Percentiles rank a stretch among this genome's conserved stretches.
phyloP scores from a whole-genome alignment of 2,888 invertebrate genomes.

The Ypsolopha scabrella region DNA sequence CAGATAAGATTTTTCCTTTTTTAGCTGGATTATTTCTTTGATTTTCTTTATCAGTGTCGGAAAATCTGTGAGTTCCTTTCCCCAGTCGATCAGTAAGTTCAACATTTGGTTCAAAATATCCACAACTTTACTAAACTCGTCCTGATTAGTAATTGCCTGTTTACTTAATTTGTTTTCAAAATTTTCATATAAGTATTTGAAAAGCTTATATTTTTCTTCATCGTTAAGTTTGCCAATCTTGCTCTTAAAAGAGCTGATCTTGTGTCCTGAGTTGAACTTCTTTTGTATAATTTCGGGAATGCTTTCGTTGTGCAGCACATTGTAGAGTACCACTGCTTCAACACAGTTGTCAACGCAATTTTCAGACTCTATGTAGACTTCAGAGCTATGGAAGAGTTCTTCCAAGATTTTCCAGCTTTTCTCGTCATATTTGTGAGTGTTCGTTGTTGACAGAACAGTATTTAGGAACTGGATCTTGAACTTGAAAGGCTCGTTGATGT shows the following conservation, averaged over 20 bases:
- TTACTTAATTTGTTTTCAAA: constrained; percentile 18
- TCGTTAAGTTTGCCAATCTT: constrained; percentile 21
- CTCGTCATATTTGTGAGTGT: constrained; percentile 25
- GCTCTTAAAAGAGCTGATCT: constrained; percentile 19
- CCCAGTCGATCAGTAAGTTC: constrained; percentile 30
- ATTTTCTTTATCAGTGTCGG: constrained; percentile 29
- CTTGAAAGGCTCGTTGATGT: constrained; percentile 25
- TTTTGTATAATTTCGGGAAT: constrained; percentile 32
- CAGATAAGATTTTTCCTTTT: constrained; percentile 26
- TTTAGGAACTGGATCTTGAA: constrained; percentile 25
- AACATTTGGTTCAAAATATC: constrained; percentile 16
- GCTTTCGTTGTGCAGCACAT: constrained; percentile 21
- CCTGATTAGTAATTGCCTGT: constrained; percentile 17
- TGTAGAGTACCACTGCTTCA: constrained; percentile 27
- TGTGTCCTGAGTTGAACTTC: constrained; percentile 17
- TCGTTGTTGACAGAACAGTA: constrained; percentile 20
- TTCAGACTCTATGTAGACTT: constrained; percentile 26
- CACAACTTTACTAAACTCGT: constrained; percentile 17
- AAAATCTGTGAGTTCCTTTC: constrained; percentile 29
- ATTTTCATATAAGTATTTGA: constrained; percentile 27
- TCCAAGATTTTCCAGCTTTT: constrained; percentile 35
- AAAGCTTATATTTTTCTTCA: constrained; percentile 28
- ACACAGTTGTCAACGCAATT: constrained; percentile 31
- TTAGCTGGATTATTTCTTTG: constrained; percentile 24
- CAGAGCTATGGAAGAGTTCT: constrained; percentile 29